phyloP scores from a whole-genome alignment of 2,888 invertebrate species.

The Elysia crispata region DNA sequence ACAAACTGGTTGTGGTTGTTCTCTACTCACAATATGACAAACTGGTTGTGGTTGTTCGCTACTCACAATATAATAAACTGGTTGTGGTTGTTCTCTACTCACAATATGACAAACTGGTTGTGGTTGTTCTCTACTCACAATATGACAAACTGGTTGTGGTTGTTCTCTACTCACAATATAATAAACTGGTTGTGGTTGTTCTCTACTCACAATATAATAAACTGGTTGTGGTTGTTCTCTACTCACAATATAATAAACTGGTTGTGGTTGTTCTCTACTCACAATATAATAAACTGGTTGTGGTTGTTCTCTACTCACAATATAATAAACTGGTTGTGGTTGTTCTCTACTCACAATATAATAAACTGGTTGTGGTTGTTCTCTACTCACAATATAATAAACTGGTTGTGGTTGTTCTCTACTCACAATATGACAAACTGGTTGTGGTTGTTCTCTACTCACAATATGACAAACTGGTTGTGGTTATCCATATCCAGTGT shows the following conservation, averaged over 20 bases:
- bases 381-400: not conserved
- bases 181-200: not conserved
- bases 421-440: not conserved
- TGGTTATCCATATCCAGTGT: conserved; percentile 74
- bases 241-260: not conserved
- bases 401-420: not conserved
- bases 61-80: not conserved
- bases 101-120: not conserved
- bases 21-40: too few relatives aligned
- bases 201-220: not conserved
- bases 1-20: conserved; percentile 77
- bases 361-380: not conserved
- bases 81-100: not conserved
- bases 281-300: not conserved
- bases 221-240: not conserved
- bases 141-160: not conserved
- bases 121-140: not conserved
- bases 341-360: not conserved
- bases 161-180: not conserved
- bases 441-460: conserved; percentile 54
- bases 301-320: not conserved
- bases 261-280: not conserved
- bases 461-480: conserved; percentile 78
- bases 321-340: not conserved
- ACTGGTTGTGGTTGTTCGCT: conserved; percentile 74